Percentiles rank a stretch among this genome's conserved stretches.
Evolutionary conservation across 2,888 invertebrate species (phyloP).

Genomic region (Thera britannica): DNA sequence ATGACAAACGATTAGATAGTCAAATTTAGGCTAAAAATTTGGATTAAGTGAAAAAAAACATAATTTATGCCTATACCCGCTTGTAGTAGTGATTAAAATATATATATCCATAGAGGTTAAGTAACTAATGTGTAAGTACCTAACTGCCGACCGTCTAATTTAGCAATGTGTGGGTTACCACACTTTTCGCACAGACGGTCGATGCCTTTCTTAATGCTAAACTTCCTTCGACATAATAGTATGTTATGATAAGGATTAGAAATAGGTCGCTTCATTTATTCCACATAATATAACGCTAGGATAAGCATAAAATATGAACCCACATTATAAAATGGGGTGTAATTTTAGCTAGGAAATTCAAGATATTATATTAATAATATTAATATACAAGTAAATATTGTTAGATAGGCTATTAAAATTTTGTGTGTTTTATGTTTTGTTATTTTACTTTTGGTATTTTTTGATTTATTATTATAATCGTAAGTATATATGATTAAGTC

Average conservation of each 20-base stretch:
- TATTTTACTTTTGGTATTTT: conserved; percentile 27
- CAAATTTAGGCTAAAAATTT: conserved; percentile 71
- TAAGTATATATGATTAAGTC: conserved; percentile 45
- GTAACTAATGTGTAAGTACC: conserved; percentile 42
- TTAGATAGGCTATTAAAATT: conserved; percentile 73
- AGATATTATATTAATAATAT: conserved; percentile 60
- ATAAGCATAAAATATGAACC: conserved; percentile 43
- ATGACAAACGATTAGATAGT: conserved; percentile 69
- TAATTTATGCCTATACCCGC: conserved; percentile 71
- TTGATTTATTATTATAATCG: conserved; percentile 31
- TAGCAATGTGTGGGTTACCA: conserved; percentile 37
- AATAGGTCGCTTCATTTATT: conserved; percentile 58
- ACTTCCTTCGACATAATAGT: conserved; percentile 67
- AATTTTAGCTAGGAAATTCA: conserved; percentile 74
- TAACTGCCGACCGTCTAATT: conserved; percentile 46
- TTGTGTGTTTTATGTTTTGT: conserved; percentile 36
- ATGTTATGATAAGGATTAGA: conserved; percentile 44
- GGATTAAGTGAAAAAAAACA: conserved; percentile 54
- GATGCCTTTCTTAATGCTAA: conserved; percentile 71
- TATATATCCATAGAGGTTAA: conserved; percentile 57
- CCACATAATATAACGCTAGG: conserved; percentile 51
- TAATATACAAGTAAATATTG: conserved; percentile 64
- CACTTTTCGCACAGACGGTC: conserved; percentile 48
- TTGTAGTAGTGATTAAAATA: conserved; percentile 59
- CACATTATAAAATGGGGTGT: conserved; percentile 61